Evolutionary conservation across 2,888 invertebrate genomes (phyloP).

Genomic region (Trachelus troglodyta): DNA sequence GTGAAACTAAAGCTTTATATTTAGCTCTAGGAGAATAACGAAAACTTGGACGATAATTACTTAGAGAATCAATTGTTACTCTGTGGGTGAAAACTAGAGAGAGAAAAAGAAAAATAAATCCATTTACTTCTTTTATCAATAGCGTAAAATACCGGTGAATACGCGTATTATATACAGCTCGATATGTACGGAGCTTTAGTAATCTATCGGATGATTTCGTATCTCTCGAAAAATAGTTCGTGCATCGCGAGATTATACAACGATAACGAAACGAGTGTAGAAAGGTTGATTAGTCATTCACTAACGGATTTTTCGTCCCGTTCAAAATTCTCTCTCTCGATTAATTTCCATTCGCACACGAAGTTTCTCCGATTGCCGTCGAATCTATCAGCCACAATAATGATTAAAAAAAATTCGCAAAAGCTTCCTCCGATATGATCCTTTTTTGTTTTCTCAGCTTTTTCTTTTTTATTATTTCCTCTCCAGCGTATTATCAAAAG

Average conservation of each 20-base stretch:
- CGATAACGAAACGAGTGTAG: neutral
- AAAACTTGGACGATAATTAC: neutral
- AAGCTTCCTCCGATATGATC: neutral
- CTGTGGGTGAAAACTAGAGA: neutral
- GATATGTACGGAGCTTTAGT: neutral
- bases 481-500: neutral
- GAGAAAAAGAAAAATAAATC: neutral
- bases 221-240: neutral
- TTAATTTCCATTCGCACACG: neutral
- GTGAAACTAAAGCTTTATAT: neutral
- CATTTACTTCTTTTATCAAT: neutral
- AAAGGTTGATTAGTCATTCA: neutral
- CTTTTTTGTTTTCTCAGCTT: neutral
- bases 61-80: neutral
- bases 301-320: neutral
- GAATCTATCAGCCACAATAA: neutral
- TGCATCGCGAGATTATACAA: neutral
- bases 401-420: neutral
- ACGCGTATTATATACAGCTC: neutral
- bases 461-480: neutral
- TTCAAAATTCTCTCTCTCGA: neutral
- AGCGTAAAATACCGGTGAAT: neutral
- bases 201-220: neutral
- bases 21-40: neutral
- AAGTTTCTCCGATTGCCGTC: neutral